These are phyloP conservation scores for Carpatolechia fugitivella DNA, from an alignment of 2,888 invertebrate genomes.

Conservation along the genomic window DNA sequence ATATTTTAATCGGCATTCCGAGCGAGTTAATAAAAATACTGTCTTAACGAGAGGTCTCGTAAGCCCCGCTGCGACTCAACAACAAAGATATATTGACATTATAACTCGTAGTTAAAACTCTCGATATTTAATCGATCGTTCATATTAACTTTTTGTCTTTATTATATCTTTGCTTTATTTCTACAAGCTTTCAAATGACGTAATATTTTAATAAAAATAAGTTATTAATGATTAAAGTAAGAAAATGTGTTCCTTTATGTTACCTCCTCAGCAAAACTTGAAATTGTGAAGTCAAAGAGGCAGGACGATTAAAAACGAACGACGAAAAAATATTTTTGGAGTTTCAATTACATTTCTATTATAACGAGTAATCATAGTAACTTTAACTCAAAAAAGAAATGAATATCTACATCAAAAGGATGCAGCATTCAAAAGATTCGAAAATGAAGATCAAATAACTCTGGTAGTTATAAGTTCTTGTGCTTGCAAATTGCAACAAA, in stretches of 20 bases:
- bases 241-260: too few species aligned
- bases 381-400: neutral
- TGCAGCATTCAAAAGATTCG: neutral
- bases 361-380: too few species aligned
- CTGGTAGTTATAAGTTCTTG: conserved; percentile 40
- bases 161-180: conserved; percentile 11
- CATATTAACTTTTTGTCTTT: conserved; percentile 31
- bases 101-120: conserved; percentile 43
- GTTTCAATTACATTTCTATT: too few species aligned
- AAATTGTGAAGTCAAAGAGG: too few species aligned
- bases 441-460: conserved; percentile 36
- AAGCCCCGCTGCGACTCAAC: conserved; percentile 67
- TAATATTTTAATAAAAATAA: too few species aligned
- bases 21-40: conserved; percentile 72
- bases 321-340: too few species aligned
- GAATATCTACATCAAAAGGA: neutral
- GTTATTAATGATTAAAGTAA: too few species aligned
- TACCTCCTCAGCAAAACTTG: too few species aligned
- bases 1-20: conserved; percentile 71
- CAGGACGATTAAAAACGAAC: too few species aligned
- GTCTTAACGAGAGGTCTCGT: conserved; percentile 60
- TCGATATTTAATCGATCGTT: conserved; percentile 45
- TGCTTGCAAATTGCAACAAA: conserved; percentile 41
- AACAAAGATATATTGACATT: conserved; percentile 68
- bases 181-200: too few species aligned